Evolutionary conservation across 1,140 invertebrate species (phyloP), one percentile per base, ranked within the genome.

Genomic region (Lepidurus couesii): DNA sequence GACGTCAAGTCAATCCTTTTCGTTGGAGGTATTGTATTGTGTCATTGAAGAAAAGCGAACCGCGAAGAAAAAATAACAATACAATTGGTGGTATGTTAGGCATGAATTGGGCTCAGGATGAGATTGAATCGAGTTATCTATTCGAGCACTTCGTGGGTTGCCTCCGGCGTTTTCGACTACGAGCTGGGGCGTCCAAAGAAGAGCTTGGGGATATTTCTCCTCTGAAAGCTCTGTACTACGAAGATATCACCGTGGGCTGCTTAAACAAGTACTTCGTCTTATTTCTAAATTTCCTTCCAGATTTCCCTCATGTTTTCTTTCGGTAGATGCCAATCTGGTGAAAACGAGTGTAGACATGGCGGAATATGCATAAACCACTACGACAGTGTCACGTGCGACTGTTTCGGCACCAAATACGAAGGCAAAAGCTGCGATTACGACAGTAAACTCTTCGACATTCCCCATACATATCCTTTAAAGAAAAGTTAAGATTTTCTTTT

Each of bases 81-180:
- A 3, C 11, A 73, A 44, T 34, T 74, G 26, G 45, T 16, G 10
- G 73, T 78, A 44, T 78, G 79, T 74, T 78, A 93, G 93, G 93
- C 81, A 85, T 95, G 79, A 94, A 93, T 82, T 93, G 92, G 1
- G 92, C 94, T 84, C 92, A 94, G 84, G 90, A 91, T 84, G 85
- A 93, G 21, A 92, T 94, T 82, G 92, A 93, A 77, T 93, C 95
- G 0, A 95, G 94, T 85, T 95, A 95, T 82, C 93, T 95, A 47
- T 95, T 94, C 80, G 93, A 95, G 86, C 95, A 94, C 11, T 96
- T 96, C 84, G 92, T 96, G 73, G 95, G 95, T 3, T 97, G 95
- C 83, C 93, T 96, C 79, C 91, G 91, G 82, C 91, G 95, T 82
- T 91, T 96, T 84, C 89, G 92, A 10, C 86, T 96, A 26, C 91